Evolutionary conservation across 2,888 invertebrate genomes (phyloP).

Genomic region (Thymelicus sylvestris): DNA sequence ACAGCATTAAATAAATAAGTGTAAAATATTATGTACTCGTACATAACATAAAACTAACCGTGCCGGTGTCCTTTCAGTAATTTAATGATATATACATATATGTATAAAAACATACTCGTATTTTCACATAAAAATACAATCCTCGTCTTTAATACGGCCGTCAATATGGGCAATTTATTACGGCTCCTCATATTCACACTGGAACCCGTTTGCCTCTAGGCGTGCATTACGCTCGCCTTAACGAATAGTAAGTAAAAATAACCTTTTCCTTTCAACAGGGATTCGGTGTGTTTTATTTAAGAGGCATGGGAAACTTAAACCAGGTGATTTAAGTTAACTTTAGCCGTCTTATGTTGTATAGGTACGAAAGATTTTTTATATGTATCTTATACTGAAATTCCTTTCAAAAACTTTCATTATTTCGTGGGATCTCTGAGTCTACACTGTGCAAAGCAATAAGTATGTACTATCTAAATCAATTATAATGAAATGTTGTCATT

Average conservation of each 20-base stretch:
- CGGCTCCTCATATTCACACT: constrained; percentile 26
- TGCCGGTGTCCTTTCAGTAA: background rate
- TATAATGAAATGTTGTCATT: too few species aligned
- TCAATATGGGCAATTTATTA: constrained; percentile 31
- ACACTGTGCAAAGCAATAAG: too few species aligned
- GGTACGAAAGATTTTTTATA: too few species aligned
- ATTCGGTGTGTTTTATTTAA: constrained; percentile 7
- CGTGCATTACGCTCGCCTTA: constrained; percentile 25
- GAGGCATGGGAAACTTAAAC: background rate
- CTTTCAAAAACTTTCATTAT: too few species aligned
- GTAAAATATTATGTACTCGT: too few species aligned
- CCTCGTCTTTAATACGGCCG: constrained; percentile 14
- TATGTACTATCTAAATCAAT: too few species aligned
- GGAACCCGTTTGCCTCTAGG: constrained; percentile 22
- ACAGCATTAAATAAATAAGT: too few species aligned
- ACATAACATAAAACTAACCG: background rate
- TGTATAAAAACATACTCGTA: background rate
- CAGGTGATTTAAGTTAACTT: too few species aligned
- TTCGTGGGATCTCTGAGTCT: too few species aligned
- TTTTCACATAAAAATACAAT: constrained; percentile 4
- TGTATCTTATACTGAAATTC: too few species aligned
- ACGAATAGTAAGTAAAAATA: constrained; percentile 28
- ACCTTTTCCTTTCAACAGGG: constrained; percentile 10
- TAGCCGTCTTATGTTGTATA: too few species aligned
- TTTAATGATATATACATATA: background rate